Conservation (phyloP, 2,797 vertebrate genomes). For the Poecilia velifera region DNA sequence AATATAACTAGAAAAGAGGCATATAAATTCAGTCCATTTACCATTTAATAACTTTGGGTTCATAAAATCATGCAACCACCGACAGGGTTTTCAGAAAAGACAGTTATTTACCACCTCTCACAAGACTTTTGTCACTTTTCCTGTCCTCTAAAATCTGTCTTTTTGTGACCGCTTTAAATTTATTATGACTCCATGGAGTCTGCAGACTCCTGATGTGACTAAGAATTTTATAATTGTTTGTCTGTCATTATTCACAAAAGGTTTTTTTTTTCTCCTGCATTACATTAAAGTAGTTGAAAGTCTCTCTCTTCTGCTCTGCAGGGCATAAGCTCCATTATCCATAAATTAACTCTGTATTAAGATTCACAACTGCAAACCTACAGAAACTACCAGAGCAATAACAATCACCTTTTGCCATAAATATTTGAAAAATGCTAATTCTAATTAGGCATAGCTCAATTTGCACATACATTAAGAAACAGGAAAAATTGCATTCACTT, state of each 20-base stretch:
- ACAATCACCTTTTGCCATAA: slow-evolving; percentile 19
- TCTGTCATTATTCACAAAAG: not conserved
- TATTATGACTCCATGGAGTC: not conserved
- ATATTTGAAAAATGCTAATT: not conserved
- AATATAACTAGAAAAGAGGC: not conserved
- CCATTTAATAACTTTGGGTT: not conserved
- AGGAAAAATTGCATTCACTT: not conserved
- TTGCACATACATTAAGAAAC: not conserved
- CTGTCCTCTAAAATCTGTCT: slow-evolving; percentile 1
- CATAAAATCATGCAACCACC: not conserved
- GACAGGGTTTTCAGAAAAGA: not conserved
- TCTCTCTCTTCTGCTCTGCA: not conserved
- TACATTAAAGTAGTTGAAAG: not conserved
- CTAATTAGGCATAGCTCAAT: not conserved
- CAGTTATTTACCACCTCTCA: not conserved
- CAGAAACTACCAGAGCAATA: not conserved
- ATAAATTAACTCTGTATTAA: slow-evolving; percentile 22
- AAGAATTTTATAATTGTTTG: not conserved
- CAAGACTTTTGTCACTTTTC: not conserved
- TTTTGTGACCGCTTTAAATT: not conserved
- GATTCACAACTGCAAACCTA: not conserved
- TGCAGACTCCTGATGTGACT: not conserved
- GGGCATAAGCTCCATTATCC: not conserved
- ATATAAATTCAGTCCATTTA: not conserved
- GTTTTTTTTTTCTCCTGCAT: not conserved